Percentiles rank a stretch among this genome's conserved stretches.
Evolutionary conservation across 2,113 vertebrate genomes (phyloP).

Genomic region (Hippocampus zosterae): DNA sequence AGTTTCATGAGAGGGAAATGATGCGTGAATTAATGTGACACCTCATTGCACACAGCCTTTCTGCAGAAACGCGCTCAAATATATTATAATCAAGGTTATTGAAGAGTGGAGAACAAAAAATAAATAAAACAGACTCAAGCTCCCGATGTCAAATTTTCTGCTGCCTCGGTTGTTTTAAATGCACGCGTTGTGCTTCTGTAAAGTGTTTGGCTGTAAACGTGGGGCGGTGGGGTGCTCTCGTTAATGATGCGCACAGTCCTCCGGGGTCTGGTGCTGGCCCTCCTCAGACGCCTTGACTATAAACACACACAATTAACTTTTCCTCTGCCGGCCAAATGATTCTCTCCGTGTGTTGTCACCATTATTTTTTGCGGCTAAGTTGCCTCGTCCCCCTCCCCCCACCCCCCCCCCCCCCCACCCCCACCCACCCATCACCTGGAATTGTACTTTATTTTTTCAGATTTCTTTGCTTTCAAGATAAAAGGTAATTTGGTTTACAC

Average conservation of each 20-base stretch:
- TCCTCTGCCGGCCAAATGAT: constrained; percentile 1
- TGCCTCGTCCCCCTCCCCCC: background rate
- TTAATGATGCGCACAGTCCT: constrained; percentile 1
- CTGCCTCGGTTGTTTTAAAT: background rate
- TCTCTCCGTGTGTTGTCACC: background rate
- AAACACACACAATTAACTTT: constrained; percentile 10
- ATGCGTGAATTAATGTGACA: constrained; percentile 6
- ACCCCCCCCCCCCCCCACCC: background rate
- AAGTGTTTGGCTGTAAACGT: background rate
- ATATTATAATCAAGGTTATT: background rate
- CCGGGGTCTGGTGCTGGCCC: background rate
- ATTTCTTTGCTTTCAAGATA: background rate
- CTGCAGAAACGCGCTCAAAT: background rate
- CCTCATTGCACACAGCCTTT: background rate
- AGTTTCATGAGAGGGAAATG: background rate
- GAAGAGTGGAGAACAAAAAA: background rate
- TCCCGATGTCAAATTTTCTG: background rate
- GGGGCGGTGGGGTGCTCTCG: background rate
- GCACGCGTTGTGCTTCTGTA: background rate
- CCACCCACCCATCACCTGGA: background rate
- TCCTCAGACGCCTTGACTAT: constrained; percentile 1
- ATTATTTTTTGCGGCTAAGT: background rate
- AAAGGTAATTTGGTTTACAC: background rate
- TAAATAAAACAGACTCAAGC: background rate
- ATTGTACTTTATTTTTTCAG: background rate